A percentile compares a stretch with the other conserved stretches of the same genome.
Conservation (phyloP, 2,888 invertebrate species). For the Seira ritae region DNA sequence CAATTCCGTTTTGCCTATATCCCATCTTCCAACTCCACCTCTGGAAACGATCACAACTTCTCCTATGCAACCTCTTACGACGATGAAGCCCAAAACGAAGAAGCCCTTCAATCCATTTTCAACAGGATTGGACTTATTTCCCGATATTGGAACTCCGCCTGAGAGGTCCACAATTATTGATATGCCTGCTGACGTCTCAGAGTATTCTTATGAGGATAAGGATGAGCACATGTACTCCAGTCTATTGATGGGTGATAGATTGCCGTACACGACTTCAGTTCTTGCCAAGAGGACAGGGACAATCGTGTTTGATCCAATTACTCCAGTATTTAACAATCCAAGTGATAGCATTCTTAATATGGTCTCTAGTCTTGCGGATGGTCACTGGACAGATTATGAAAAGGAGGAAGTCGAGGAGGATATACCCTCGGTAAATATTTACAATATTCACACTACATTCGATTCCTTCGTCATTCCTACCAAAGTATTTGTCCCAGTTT, state of each 20-base stretch:
- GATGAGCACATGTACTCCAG: constrained; percentile 40
- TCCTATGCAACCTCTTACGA: constrained; percentile 34
- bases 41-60: constrained; percentile 37
- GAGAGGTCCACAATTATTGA: constrained; percentile 57
- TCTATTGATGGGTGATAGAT: constrained; percentile 31
- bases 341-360: constrained; percentile 65
- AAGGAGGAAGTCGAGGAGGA: constrained; percentile 67
- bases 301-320: constrained; percentile 49
- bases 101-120: constrained; percentile 44
- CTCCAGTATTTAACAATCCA: constrained; percentile 34
- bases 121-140: constrained; percentile 52
- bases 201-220: constrained; percentile 59
- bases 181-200: constrained; percentile 58
- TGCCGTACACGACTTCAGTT: constrained; percentile 39
- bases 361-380: constrained; percentile 63
- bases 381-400: constrained; percentile 54
- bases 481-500: constrained; percentile 25
- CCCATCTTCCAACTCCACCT: constrained; percentile 67
- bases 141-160: constrained; percentile 58
- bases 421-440: constrained; percentile 59
- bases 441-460: constrained; percentile 68
- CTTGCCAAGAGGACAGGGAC: constrained; percentile 57
- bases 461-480: constrained; percentile 54
- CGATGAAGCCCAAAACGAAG: constrained; percentile 48
- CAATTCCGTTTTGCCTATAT: constrained; percentile 34